A percentile compares a stretch with the other conserved stretches of the same genome.
Conservation (phyloP, 2,797 vertebrate species). For the Fistularia tabacaria region DNA sequence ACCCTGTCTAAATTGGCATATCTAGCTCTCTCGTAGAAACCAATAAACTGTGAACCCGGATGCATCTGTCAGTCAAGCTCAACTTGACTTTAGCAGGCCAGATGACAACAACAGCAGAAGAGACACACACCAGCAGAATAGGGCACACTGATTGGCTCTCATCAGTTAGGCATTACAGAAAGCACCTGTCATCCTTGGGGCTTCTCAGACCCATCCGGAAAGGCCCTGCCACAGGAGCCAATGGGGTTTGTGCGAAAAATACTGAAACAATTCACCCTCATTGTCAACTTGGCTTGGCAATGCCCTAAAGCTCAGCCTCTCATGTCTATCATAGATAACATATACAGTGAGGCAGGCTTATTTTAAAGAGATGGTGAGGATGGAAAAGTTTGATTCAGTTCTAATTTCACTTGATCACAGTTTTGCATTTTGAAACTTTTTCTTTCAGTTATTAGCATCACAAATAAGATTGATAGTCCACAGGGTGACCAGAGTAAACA, state of each 20-base stretch:
- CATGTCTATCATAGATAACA: slow-evolving; percentile 58
- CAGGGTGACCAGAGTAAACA: background rate
- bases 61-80: slow-evolving; percentile 95
- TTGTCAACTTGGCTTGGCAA: slow-evolving; percentile 64
- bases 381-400: slow-evolving; percentile 27
- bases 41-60: slow-evolving; percentile 97
- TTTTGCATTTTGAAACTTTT: background rate
- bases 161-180: slow-evolving; percentile 89
- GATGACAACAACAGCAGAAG: slow-evolving; percentile 86
- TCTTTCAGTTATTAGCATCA: background rate
- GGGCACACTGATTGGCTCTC: slow-evolving; percentile 84
- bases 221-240: slow-evolving; percentile 75
- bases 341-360: slow-evolving; percentile 47
- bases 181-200: slow-evolving; percentile 87
- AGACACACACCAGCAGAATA: slow-evolving; percentile 72
- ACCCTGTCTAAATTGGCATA: slow-evolving; percentile 97
- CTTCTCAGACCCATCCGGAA: slow-evolving; percentile 69
- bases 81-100: slow-evolving; percentile 88
- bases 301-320: slow-evolving; percentile 58
- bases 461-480: background rate
- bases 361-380: slow-evolving; percentile 27
- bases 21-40: slow-evolving; percentile 93
- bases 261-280: slow-evolving; percentile 71
- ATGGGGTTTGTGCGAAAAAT: slow-evolving; percentile 57
- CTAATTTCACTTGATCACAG: background rate